phyloP scores from a whole-genome alignment of 2,888 invertebrate species.

The Harpagoxenus sublaevis region DNA sequence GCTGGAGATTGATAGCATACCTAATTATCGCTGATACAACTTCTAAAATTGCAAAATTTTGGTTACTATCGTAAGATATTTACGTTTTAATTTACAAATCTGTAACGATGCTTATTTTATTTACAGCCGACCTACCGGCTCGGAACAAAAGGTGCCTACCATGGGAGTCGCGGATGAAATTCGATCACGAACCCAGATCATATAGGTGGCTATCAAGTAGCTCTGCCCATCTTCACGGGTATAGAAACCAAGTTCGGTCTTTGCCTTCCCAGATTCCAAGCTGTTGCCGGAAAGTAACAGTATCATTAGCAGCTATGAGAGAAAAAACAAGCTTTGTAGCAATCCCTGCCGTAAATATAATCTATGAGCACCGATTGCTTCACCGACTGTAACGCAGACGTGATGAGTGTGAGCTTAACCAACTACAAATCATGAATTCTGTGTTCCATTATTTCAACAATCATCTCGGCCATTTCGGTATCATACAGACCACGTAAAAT shows the following conservation, averaged over 20 bases:
- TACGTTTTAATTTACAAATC: background rate
- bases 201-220: slow-evolving; percentile 98
- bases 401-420: slow-evolving; percentile 45
- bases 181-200: slow-evolving; percentile 95
- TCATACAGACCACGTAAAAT: slow-evolving; percentile 1
- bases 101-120: slow-evolving; percentile 41
- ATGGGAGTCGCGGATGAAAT: slow-evolving; percentile 88
- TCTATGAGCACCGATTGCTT: slow-evolving; percentile 29
- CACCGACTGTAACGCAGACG: slow-evolving; percentile 27
- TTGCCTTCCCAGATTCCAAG: slow-evolving; percentile 92
- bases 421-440: slow-evolving; percentile 43
- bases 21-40: background rate
- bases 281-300: slow-evolving; percentile 65
- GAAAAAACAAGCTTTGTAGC: slow-evolving; percentile 65
- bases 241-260: slow-evolving; percentile 99
- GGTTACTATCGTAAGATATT: background rate
- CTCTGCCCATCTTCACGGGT: slow-evolving; percentile 97
- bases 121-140: slow-evolving; percentile 95
- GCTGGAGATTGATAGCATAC: background rate
- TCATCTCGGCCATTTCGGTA: slow-evolving; percentile 32
- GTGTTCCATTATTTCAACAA: slow-evolving; percentile 11
- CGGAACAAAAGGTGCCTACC: slow-evolving; percentile 91
- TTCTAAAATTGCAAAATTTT: background rate
- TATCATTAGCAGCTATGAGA: slow-evolving; percentile 47
- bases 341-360: slow-evolving; percentile 54